Evolutionary conservation across 1,140 invertebrate genomes (phyloP).

Genomic region (Drosophila rhopaloa): DNA sequence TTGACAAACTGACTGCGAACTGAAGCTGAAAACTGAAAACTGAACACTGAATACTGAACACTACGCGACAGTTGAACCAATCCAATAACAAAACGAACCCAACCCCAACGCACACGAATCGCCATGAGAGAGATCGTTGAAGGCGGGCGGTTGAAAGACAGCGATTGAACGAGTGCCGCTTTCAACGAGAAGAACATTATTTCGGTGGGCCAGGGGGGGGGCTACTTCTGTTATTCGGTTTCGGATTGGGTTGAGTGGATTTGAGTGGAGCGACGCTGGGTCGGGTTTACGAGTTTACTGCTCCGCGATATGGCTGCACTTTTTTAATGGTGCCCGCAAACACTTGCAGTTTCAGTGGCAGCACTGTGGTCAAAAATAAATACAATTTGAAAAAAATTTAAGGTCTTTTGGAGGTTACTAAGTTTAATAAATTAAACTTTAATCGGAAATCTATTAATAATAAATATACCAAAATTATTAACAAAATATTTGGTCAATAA

Average conservation of each 20-base stretch:
- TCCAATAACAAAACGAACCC: constrained; percentile 66
- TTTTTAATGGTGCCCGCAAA: constrained; percentile 52
- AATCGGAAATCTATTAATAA: too few relatives aligned
- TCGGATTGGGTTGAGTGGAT: constrained; percentile 44
- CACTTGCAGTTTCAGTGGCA: constrained; percentile 65
- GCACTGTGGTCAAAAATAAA: constrained; percentile 36
- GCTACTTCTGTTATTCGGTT: not conserved
- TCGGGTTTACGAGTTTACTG: constrained; percentile 55
- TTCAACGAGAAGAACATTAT: constrained; percentile 36
- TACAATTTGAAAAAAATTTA: not conserved
- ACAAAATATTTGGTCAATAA: too few relatives aligned
- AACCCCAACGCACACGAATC: constrained; percentile 37
- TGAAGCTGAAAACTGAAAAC: constrained; percentile 60
- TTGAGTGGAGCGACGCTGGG: constrained; percentile 47
- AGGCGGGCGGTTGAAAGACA: constrained; percentile 13
- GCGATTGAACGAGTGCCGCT: constrained; percentile 22
- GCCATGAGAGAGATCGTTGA: constrained; percentile 54
- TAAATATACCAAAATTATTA: too few relatives aligned
- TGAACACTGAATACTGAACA: constrained; percentile 19
- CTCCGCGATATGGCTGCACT: constrained; percentile 43
- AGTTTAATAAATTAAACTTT: too few relatives aligned
- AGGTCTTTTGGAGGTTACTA: too few relatives aligned
- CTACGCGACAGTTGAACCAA: constrained; percentile 60
- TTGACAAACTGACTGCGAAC: constrained; percentile 75
- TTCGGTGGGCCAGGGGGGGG: not conserved